These are phyloP conservation scores for Chaetodon trifasciatus DNA, from an alignment of 2,797 vertebrate species.

Conservation along the genomic window DNA sequence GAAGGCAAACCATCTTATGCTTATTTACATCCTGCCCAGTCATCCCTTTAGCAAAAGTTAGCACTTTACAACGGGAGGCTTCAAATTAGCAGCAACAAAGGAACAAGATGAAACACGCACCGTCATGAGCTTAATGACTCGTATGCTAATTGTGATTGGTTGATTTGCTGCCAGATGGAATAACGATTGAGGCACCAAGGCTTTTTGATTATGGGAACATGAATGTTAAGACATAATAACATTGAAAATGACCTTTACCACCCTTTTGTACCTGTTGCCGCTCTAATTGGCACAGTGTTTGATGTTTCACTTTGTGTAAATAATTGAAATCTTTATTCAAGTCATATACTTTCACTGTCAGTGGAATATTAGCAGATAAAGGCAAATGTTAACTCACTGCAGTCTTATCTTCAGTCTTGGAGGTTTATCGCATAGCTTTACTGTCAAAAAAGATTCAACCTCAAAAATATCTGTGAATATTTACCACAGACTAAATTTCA, in stretches of 20 bases:
- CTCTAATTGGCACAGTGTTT: constrained; percentile 56
- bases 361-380: constrained; percentile 27
- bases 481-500: constrained; percentile 29
- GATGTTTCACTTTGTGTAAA: constrained; percentile 61
- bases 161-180: constrained; percentile 63
- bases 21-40: constrained; percentile 39
- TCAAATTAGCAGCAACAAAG: constrained; percentile 38
- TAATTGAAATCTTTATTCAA: constrained; percentile 54
- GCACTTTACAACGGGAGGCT: constrained; percentile 12
- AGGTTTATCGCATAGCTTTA: constrained; percentile 17
- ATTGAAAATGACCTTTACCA: constrained; percentile 57
- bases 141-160: constrained; percentile 67
- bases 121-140: constrained; percentile 48
- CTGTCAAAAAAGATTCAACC: constrained; percentile 26
- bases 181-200: constrained; percentile 41
- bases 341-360: constrained; percentile 27
- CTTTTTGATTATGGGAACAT: constrained; percentile 59
- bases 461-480: constrained; percentile 36
- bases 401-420: constrained; percentile 35
- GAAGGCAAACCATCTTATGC: constrained; percentile 35
- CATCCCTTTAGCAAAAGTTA: constrained; percentile 36
- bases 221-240: constrained; percentile 59
- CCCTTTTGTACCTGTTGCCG: constrained; percentile 50
- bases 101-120: constrained; percentile 57
- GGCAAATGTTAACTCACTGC: constrained; percentile 26